phyloP scores from a whole-genome alignment of 30 jellyfish, hydroid and myxozoan genomes.

The Hydractinia symbiolongicarpus region DNA sequence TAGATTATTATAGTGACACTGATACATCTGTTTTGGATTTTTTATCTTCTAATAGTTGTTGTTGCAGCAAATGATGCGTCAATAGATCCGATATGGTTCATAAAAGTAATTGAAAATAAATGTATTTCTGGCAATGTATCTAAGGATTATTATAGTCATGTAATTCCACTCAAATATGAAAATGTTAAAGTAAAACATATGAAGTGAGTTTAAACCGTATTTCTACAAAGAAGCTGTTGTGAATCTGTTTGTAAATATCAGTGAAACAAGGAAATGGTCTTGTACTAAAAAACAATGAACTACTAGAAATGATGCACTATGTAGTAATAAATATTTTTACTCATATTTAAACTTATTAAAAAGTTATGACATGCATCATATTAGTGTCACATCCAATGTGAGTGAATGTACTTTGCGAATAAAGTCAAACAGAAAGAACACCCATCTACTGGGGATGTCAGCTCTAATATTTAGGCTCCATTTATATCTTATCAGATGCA shows the following conservation, averaged over 20 bases:
- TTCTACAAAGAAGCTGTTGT: too few species aligned
- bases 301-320: neutral
- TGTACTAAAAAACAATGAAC: neutral
- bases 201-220: too few species aligned
- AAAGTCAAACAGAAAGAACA: neutral
- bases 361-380: neutral
- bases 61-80: slow-evolving; percentile 5
- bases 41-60: too few species aligned
- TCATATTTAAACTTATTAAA: neutral
- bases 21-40: too few species aligned
- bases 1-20: too few species aligned
- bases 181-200: too few species aligned
- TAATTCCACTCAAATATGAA: neutral
- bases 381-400: neutral
- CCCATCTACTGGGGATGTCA: neutral
- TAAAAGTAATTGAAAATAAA: neutral
- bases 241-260: neutral
- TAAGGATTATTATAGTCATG: neutral
- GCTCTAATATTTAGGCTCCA: neutral
- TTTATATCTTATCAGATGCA: neutral
- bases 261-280: slow-evolving; percentile 11
- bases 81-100: neutral
- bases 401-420: neutral
- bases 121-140: neutral
- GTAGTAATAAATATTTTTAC: neutral